phyloP scores from a whole-genome alignment of 2,888 invertebrate genomes.

The Epinotia bilunana region DNA sequence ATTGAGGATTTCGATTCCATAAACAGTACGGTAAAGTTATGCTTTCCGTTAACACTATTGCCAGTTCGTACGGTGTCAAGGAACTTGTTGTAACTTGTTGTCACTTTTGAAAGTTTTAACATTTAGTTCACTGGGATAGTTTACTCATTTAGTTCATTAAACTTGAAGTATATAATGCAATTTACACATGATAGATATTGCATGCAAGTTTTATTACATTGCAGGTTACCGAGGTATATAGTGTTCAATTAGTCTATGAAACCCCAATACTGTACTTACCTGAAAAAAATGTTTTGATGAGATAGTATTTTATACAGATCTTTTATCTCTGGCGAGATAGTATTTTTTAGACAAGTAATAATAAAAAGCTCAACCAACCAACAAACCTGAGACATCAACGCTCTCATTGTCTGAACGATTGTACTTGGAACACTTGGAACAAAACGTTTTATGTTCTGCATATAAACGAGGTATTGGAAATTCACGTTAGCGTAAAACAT shows the following conservation, averaged over 20 bases:
- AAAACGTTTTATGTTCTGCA: conserved; percentile 63
- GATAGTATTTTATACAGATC: no score
- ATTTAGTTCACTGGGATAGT: neutral
- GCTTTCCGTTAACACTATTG: conserved; percentile 43
- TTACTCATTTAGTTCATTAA: neutral
- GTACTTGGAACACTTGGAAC: conserved; percentile 58
- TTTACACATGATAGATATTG: no score
- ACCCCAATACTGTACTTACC: no score
- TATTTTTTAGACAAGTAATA: conserved; percentile 3
- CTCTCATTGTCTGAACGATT: conserved; percentile 52
- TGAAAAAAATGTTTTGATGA: no score
- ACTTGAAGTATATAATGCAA: neutral
- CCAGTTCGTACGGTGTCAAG: neutral
- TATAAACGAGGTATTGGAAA: conserved; percentile 64
- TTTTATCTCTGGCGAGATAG: no score
- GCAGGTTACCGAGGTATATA: no score
- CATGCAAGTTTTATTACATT: no score
- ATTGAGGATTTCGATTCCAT: conserved; percentile 47
- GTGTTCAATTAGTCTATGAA: no score
- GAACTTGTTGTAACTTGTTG: conserved; percentile 8
- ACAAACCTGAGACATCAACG: conserved; percentile 27
- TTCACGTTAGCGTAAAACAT: conserved; percentile 74
- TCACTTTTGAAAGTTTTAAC: neutral
- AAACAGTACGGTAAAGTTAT: conserved; percentile 46
- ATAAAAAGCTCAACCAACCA: conserved; percentile 16